phyloP scores from a whole-genome alignment of 2,113 vertebrate species.

The Coracopsis vasa region DNA sequence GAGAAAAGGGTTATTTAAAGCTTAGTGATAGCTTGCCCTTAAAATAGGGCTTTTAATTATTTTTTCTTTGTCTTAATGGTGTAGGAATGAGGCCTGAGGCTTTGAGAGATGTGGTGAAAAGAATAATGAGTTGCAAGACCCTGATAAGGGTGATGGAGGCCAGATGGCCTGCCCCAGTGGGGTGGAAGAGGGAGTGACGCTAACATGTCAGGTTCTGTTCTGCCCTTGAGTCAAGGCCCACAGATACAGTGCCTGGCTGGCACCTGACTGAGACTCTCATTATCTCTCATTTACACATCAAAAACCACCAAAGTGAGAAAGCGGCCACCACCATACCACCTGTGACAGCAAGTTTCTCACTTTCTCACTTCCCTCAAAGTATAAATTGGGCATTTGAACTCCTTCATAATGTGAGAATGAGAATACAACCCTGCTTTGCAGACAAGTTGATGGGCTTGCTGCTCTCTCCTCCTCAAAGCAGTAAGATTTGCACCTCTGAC shows the following conservation, averaged over 20 bases:
- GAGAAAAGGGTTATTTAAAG: background rate
- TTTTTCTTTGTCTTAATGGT: background rate
- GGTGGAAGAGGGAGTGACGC: background rate
- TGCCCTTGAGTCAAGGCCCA: background rate
- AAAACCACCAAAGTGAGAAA: background rate
- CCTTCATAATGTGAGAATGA: background rate
- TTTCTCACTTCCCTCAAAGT: background rate
- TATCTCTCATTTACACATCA: background rate
- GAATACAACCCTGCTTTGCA: background rate
- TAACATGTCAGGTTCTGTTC: background rate
- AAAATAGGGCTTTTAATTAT: background rate
- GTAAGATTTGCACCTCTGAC: background rate
- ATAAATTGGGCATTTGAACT: background rate
- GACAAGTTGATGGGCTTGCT: background rate
- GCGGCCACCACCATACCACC: background rate
- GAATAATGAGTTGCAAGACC: background rate
- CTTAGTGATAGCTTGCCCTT: background rate
- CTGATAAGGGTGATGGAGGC: background rate
- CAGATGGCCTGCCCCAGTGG: background rate
- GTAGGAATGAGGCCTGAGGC: background rate
- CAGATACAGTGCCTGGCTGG: background rate
- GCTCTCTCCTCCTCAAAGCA: background rate
- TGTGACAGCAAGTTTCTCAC: background rate
- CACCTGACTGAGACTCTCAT: background rate
- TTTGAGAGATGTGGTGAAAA: background rate